Conservation (phyloP, 2,888 invertebrate species). For the Dermolepida albohirtum region DNA sequence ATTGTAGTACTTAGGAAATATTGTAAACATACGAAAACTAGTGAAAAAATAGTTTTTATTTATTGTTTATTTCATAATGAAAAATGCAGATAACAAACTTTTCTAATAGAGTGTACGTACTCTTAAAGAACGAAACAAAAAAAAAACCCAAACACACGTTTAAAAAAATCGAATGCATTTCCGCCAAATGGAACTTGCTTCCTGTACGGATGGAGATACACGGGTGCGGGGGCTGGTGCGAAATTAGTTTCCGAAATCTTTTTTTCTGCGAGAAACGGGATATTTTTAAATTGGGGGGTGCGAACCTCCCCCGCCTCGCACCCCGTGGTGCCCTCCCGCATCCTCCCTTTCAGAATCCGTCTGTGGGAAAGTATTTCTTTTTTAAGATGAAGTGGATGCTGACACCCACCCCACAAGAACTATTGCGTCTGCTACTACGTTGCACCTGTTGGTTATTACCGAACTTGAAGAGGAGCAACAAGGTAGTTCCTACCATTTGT, state of each 20-base stretch:
- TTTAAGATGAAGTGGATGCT: constrained; percentile 23
- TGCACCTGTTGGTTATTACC: constrained; percentile 29
- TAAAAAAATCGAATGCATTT: constrained; percentile 45
- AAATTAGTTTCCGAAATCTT: constrained; percentile 55
- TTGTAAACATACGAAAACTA: too few species aligned
- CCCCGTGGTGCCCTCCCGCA: constrained; percentile 24
- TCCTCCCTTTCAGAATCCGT: constrained; percentile 1
- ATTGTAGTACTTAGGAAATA: too few species aligned
- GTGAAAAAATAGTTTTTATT: too few species aligned
- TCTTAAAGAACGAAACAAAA: neutral
- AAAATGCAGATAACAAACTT: too few species aligned
- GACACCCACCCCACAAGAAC: constrained; percentile 17
- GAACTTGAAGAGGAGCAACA: constrained; percentile 14
- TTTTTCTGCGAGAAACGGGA: constrained; percentile 56
- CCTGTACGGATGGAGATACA: constrained; percentile 53
- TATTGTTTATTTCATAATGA: too few species aligned
- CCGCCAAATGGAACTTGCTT: constrained; percentile 55
- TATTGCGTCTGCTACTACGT: neutral
- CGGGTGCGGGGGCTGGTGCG: constrained; percentile 54
- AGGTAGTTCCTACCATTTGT: neutral
- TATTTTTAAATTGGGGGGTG: constrained; percentile 55
- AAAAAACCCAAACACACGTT: constrained; percentile 34
- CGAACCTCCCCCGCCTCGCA: too few species aligned
- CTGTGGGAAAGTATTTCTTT: constrained; percentile 27
- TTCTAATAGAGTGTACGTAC: too few species aligned